Evolutionary conservation across 2,888 invertebrate genomes (phyloP), one percentile per base, ranked within the genome.

Genomic region (Andrena praecox): DNA sequence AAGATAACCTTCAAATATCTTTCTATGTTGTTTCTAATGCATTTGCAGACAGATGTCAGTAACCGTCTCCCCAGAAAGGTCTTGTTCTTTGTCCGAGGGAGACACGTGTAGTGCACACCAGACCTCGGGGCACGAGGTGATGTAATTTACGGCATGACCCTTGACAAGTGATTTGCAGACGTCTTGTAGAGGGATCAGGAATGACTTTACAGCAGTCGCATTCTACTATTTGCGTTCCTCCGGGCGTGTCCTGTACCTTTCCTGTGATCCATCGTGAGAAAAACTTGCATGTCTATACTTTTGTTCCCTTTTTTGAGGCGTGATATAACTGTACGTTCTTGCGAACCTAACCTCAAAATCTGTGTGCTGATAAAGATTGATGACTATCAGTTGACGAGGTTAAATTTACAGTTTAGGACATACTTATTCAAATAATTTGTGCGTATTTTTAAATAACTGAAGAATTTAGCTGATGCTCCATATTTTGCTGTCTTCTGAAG

Each of bases 151-250:
- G 71, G 71, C 66, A 35, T 66, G 80, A 80, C 80, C 80, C 70
- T 54, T 80, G 80, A 71, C 80, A 52, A 80, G 66, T 67, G 80
- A 80, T 80, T 80, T 80, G 80, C 80, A 71, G 80, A 80, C 80
- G 80, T 80, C 80, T 71, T 27, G 31, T 60, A 80, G 52, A 80
- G 71, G 59, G 29, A 8, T 54, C 48, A 48, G 24, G 80, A 80
- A 80, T 54, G 71, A 71, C 66, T 80, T 31, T 6, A 66, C 59
- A 24, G 27, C 66, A 80, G 66, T 80, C 70, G 42, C 16, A 59
- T 67, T 80, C 80, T 52, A 27, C 20, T 29, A 66, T 80, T 80
- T 54, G 33, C 60, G 20, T 60, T 70, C 66, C 80, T 66, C 8
- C 27, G 24, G 59, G 48, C 48, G 33, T 52, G 12, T 48, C 42